Conservation (phyloP, 2,113 vertebrate species). For the Perca schrenkii region DNA sequence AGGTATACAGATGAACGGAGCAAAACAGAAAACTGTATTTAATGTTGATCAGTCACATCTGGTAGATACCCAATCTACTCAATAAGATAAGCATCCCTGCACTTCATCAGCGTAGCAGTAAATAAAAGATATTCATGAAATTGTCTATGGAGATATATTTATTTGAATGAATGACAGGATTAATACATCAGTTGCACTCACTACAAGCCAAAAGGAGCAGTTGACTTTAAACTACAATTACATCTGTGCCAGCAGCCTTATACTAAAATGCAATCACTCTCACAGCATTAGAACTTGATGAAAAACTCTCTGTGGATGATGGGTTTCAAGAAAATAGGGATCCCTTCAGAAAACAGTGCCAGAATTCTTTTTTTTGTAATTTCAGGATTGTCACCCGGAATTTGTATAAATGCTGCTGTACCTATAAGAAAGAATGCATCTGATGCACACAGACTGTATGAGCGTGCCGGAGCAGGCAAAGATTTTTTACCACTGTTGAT, state of each 20-base stretch:
- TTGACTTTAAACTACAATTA: not conserved
- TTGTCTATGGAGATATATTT: not conserved
- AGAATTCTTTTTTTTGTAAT: not conserved
- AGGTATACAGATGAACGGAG: not conserved
- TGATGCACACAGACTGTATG: not conserved
- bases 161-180: not conserved
- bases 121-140: not conserved
- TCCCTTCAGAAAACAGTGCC: not conserved
- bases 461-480: not conserved
- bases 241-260: not conserved
- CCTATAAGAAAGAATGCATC: not conserved
- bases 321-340: constrained; percentile 2
- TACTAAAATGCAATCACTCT: not conserved
- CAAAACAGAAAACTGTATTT: not conserved
- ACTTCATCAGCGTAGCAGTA: not conserved
- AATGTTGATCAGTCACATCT: constrained; percentile 1
- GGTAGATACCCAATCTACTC: not conserved
- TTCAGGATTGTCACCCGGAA: constrained; percentile 18
- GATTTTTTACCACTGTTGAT: constrained; percentile 35
- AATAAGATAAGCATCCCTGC: not conserved
- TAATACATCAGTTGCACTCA: not conserved
- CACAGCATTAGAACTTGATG: not conserved
- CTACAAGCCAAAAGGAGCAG: not conserved
- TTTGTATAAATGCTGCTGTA: not conserved
- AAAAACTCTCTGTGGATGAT: not conserved